A percentile compares a stretch with the other conserved stretches of the same genome.
phyloP scores from a whole-genome alignment of 2,797 vertebrate species.

The Falco biarmicus region DNA sequence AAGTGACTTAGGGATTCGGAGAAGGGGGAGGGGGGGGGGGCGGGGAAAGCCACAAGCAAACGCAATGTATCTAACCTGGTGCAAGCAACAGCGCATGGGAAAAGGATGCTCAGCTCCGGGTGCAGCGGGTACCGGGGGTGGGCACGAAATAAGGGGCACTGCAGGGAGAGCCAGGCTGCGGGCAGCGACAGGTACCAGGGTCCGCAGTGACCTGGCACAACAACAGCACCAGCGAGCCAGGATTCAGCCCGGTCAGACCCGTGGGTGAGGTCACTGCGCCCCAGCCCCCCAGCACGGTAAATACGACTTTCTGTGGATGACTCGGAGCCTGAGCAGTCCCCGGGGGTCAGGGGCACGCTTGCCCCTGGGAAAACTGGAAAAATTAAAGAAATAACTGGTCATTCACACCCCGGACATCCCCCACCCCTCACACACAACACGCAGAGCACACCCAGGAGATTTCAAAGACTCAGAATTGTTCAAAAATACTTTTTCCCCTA shows the following conservation, averaged over 20 bases:
- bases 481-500: not conserved
- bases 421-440: accelerated
- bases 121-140: not conserved
- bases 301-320: not conserved
- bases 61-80: not conserved
- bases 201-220: not conserved
- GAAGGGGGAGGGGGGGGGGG: no score
- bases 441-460: not conserved
- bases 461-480: not conserved
- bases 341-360: not conserved
- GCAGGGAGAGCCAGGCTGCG: not conserved
- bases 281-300: not conserved
- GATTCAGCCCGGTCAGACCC: not conserved
- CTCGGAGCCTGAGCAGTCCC: not conserved
- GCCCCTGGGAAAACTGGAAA: not conserved
- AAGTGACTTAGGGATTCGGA: not conserved
- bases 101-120: not conserved
- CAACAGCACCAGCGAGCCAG: accelerated
- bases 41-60: not conserved
- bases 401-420: not conserved
- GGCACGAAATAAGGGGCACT: accelerated
- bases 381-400: not conserved
- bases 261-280: accelerated
- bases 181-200: not conserved
- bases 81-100: not conserved